These are phyloP conservation scores for Rhinoraja longicauda DNA, from an alignment of 2,797 vertebrate species.

Conservation along the genomic window DNA sequence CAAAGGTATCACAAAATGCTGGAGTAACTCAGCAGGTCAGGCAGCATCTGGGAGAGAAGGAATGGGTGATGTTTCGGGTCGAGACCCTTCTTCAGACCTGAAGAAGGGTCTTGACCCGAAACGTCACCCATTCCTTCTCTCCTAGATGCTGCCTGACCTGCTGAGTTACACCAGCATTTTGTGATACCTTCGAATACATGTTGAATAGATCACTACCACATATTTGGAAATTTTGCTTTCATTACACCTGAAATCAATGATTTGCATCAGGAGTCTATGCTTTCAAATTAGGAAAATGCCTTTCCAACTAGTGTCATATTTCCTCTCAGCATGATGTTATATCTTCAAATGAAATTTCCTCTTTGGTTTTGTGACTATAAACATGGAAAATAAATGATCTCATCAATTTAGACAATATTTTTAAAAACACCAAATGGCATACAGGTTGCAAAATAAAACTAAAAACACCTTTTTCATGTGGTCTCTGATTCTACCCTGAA, in stretches of 20 bases:
- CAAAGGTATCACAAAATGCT: too few relatives aligned
- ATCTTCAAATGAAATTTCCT: neutral
- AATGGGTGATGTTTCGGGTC: too few relatives aligned
- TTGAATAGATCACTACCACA: neutral
- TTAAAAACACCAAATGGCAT: too few relatives aligned
- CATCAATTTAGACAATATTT: neutral
- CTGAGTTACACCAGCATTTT: too few relatives aligned
- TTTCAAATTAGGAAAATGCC: neutral
- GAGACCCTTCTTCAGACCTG: too few relatives aligned
- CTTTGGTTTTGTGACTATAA: neutral
- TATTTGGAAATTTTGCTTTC: neutral
- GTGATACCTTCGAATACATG: too few relatives aligned
- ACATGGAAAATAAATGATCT: neutral
- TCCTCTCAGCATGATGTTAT: neutral
- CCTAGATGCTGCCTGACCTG: too few relatives aligned
- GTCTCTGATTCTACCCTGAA: neutral
- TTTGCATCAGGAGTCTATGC: neutral
- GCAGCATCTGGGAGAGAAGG: too few relatives aligned
- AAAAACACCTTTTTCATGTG: neutral
- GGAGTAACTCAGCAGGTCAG: too few relatives aligned
- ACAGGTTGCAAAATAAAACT: neutral
- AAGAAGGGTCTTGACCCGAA: too few relatives aligned
- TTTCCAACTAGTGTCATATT: neutral
- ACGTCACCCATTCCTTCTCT: too few relatives aligned
- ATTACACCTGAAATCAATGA: neutral